Conservation (phyloP, 2,797 vertebrate genomes). For the Mus caroli region DNA sequence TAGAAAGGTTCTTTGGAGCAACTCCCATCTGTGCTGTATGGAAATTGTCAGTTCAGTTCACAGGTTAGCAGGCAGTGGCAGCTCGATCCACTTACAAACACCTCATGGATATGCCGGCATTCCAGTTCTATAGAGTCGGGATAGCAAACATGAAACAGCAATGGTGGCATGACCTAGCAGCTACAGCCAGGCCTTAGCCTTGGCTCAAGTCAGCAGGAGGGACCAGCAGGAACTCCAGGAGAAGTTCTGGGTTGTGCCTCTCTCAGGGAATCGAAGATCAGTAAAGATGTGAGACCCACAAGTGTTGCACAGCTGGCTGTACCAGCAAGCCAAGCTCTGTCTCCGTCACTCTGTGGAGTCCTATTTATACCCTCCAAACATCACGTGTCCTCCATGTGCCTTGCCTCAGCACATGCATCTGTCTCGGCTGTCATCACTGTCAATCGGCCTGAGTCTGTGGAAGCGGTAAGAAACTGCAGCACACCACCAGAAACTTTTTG, state of each 20-base stretch:
- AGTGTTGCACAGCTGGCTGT: neutral
- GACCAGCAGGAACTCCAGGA: neutral
- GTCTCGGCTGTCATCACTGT: neutral
- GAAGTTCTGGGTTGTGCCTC: neutral
- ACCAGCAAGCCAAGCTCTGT: neutral
- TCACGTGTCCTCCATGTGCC: too few species aligned
- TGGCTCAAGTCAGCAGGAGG: neutral
- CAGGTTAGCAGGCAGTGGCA: neutral
- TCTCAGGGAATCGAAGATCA: neutral
- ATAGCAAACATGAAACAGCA: neutral
- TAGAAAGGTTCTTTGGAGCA: neutral
- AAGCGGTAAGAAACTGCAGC: neutral
- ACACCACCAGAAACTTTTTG: neutral
- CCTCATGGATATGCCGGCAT: neutral
- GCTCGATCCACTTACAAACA: neutral
- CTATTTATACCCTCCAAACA: too few species aligned
- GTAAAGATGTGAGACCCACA: neutral
- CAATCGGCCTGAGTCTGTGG: accelerated
- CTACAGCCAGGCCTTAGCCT: neutral
- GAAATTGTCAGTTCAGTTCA: too few species aligned
- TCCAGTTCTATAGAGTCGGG: neutral
- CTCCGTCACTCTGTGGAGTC: neutral
- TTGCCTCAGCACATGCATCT: neutral
- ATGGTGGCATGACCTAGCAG: neutral
- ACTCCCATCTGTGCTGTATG: neutral